Evolutionary conservation across 2,113 vertebrate genomes (phyloP), one percentile per base, ranked within the genome.

Genomic region (Geothlypis trichas): DNA sequence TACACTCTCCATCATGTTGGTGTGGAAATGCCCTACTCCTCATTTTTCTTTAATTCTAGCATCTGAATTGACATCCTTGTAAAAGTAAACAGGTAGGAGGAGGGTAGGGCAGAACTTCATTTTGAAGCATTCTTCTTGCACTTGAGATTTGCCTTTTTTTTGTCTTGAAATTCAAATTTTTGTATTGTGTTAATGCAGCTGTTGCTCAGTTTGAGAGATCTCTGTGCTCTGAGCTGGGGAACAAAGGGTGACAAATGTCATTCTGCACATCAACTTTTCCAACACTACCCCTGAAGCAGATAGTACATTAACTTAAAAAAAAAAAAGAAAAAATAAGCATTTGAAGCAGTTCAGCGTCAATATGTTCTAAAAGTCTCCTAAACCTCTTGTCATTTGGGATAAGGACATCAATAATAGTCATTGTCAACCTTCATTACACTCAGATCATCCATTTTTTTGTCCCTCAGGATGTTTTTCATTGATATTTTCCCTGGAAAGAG

Each of bases 401-500:
- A 95, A 97, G 87, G 73, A 94, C 96, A 96, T 98, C 96, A 97
- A 97, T 97, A 98, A 97, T 91, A 96, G 89, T 97, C 96, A 97
- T 95, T 98, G 96, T 97, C 96, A 98, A 85, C 90, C 67, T 97
- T 96, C 96, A 97, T 98, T 97, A 97, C 86, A 63, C 92, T 98
- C 95, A 97, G 74, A 84, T 96, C 89, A 94, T 98, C 80, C 58
- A 90, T 91, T 94, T 89, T 95, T 92, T 37, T 90, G n/a, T 85
- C 91, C 98, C 96, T 94, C 81, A 47, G 96, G 95, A 96, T 84
- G 87, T 80, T 96, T 97, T 97, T 84, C 94, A 95, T 97, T 97
- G 97, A 98, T 97, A 92, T 97, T 96, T 96, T 97, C 92, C 89
- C 94, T 94, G 91, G 79, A 90, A 95, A 96, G 86, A 92, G 74